These are phyloP conservation scores for Pan troglodytes DNA, from an alignment of 2,113 vertebrate genomes.

Conservation along the genomic window NHGRI_mPanTro3-v2.1_pri NC_086015.1:171391001-171391500, in stretches of 20 bases:
- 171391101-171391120: background rate
- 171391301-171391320: background rate
- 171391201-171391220: background rate
- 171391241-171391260: background rate
- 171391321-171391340: background rate
- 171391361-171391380: background rate
- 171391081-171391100: background rate
- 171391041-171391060: background rate
- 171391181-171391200: background rate
- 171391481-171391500: background rate
- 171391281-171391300: background rate
- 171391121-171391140: background rate
- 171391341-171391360: background rate
- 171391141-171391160: background rate
- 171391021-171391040: background rate
- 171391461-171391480: background rate
- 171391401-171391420: background rate
- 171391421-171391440: background rate
- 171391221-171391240: background rate
- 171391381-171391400: background rate
- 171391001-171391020: background rate
- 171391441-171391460: background rate
- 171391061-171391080: background rate
- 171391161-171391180: background rate
- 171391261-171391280: background rate